Evolutionary conservation across 2,797 vertebrate species (phyloP), one percentile per base, ranked within the genome.

Genomic region (Poeciliopsis infans): DNA sequence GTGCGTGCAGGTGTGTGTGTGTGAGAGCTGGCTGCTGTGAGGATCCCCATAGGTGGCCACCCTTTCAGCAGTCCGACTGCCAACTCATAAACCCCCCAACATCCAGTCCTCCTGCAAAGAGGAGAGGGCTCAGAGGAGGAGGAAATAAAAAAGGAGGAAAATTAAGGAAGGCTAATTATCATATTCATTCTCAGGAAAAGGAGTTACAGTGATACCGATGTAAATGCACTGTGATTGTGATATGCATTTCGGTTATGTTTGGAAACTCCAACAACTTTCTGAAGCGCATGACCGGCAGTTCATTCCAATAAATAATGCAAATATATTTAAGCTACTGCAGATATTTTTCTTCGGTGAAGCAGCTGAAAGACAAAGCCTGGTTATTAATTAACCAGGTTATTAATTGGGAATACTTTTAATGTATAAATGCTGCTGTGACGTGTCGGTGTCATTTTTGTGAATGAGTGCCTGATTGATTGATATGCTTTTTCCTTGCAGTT

Each of bases 41-140:
- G 85, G 83, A 90, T 89, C 89, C 90, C 91, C 59, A 83, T 92
- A 91, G 89, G 90, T 92, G 91, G 92, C 90, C 90, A 91, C 89
- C 91, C 88, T 91, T 92, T 91, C 91, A 93, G 86, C 83, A 79
- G 86, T 89, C 81, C 72, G 83, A 87, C 89, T 90, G 91, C 92
- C 93, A 93, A 92, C 85, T 89, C 89, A 91, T 89, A 88, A 88
- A 59, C 88, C 86, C 90, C 84, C 82, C 78, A 78, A 83, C 83
- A 86, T 87, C 77, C 84, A 89, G 69, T 78, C 82, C 81, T 86
- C 91, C 92, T 90, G 89, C 87, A 70, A 85, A 75, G 86, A 83
- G 25, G 81, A 81, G 83, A 49, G 69, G 70, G 83, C 79, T 75
- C 41, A 16, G 78, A 72, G 74, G 39, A 46, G n/a, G 74, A 31